A percentile compares a stretch with the other conserved stretches of the same genome.
Evolutionary conservation across 2,797 vertebrate genomes (phyloP).

Genomic region (Coendou prehensilis): DNA sequence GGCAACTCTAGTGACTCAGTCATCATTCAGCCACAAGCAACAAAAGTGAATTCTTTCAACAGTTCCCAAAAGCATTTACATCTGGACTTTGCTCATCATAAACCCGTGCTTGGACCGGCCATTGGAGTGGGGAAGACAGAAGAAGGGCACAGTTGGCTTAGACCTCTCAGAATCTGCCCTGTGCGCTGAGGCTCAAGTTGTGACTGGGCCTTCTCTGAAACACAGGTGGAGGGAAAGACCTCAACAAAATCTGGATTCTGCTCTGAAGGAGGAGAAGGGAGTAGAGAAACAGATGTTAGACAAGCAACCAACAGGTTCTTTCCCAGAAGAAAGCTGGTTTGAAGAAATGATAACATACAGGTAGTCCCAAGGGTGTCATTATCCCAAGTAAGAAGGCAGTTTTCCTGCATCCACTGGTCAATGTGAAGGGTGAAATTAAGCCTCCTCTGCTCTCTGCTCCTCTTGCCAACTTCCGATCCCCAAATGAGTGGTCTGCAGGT

Average conservation of each 20-base stretch:
- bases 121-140: not conserved
- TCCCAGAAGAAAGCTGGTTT: not conserved
- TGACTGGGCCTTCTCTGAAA: not conserved
- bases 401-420: not conserved
- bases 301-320: not conserved
- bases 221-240: not conserved
- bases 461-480: not conserved
- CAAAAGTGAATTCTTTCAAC: not conserved
- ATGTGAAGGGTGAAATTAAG: not conserved
- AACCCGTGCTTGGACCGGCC: not conserved
- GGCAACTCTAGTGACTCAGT: not conserved
- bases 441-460: not conserved
- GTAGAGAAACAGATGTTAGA: not conserved
- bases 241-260: not conserved
- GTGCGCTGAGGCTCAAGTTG: fast-evolving
- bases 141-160: too few species aligned
- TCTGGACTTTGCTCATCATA: not conserved
- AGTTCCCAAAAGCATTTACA: not conserved
- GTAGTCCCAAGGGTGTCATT: not conserved
- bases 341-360: not conserved
- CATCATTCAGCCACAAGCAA: too few species aligned
- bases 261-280: not conserved
- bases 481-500: not conserved
- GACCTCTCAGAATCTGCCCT: not conserved
- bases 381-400: not conserved